phyloP scores from a whole-genome alignment of 2,888 invertebrate genomes.

The Ennomos erosarius region DNA sequence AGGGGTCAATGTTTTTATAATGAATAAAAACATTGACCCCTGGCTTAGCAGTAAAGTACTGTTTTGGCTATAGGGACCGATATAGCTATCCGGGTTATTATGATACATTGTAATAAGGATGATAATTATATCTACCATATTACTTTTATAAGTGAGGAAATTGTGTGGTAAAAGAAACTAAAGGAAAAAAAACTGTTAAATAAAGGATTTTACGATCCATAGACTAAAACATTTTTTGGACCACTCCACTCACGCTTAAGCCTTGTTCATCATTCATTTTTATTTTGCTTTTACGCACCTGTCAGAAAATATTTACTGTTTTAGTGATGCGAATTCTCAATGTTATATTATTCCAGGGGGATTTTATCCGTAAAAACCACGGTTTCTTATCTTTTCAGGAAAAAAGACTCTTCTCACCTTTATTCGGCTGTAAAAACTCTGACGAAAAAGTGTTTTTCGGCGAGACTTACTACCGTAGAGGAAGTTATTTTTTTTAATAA shows the following conservation, averaged over 20 bases:
- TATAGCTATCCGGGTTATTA: too few relatives aligned
- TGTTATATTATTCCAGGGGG: slow-evolving; percentile 33
- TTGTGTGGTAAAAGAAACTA: too few relatives aligned
- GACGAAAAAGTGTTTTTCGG: slow-evolving; percentile 35
- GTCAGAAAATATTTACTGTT: slow-evolving; percentile 37
- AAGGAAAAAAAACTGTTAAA: too few relatives aligned
- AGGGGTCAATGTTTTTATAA: too few relatives aligned
- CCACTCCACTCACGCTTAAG: slow-evolving; percentile 9
- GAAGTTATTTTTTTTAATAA: slow-evolving; percentile 38
- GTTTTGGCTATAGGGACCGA: too few relatives aligned
- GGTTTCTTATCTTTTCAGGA: slow-evolving; percentile 38
- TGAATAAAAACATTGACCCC: too few relatives aligned
- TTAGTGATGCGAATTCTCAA: slow-evolving; percentile 35
- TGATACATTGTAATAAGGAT: too few relatives aligned
- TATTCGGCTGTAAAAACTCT: slow-evolving; percentile 42
- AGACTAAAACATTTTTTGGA: too few relatives aligned
- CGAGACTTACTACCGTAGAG: slow-evolving; percentile 28
- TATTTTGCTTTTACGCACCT: slow-evolving; percentile 24
- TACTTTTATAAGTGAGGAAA: too few relatives aligned
- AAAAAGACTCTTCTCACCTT: slow-evolving; percentile 40
- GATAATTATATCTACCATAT: too few relatives aligned
- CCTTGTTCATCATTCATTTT: slow-evolving; percentile 23
- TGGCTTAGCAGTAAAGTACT: too few relatives aligned
- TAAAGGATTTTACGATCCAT: neutral
- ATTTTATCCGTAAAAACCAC: slow-evolving; percentile 27